Conservation (phyloP, 2,113 vertebrate species). For the Sciurus niger region DNA sequence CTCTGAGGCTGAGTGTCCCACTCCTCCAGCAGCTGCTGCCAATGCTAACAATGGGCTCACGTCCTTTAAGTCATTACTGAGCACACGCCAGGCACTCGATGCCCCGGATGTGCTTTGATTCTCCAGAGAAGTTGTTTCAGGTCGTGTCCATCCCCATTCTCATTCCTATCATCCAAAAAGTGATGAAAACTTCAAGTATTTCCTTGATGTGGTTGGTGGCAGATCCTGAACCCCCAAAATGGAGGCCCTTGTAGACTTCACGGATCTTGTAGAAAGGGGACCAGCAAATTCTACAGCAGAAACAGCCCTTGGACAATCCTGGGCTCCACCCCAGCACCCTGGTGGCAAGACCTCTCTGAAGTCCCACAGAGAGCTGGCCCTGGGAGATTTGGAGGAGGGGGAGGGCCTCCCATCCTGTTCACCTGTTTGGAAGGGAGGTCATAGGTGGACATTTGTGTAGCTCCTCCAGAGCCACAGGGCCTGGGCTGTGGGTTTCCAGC, state of each 20-base stretch:
- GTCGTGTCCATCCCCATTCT: not conserved
- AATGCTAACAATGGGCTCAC: not conserved
- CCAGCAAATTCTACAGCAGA: fast-evolving
- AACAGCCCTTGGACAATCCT: fast-evolving
- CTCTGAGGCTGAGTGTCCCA: not conserved
- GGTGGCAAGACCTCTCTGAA: too few relatives aligned
- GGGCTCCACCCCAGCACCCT: fast-evolving
- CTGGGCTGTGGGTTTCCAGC: too few relatives aligned
- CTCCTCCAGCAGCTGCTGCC: fast-evolving
- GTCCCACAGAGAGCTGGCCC: too few relatives aligned
- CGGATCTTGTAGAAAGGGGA: fast-evolving
- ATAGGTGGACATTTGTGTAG: not conserved
- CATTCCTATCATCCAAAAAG: not conserved
- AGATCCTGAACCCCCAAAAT: not conserved
- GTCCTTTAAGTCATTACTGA: not conserved
- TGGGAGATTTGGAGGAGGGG: too few relatives aligned
- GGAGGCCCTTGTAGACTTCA: fast-evolving
- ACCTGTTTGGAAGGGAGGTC: too few relatives aligned
- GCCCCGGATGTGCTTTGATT: not conserved
- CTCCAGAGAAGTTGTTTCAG: not conserved
- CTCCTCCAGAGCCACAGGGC: not conserved
- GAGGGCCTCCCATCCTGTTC: too few relatives aligned
- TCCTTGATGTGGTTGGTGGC: not conserved
- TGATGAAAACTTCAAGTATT: not conserved
- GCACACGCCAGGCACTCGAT: not conserved